Base-by-base conservation (phyloP, 2,888 invertebrate species). In the Amphipyra berbera region DNA sequence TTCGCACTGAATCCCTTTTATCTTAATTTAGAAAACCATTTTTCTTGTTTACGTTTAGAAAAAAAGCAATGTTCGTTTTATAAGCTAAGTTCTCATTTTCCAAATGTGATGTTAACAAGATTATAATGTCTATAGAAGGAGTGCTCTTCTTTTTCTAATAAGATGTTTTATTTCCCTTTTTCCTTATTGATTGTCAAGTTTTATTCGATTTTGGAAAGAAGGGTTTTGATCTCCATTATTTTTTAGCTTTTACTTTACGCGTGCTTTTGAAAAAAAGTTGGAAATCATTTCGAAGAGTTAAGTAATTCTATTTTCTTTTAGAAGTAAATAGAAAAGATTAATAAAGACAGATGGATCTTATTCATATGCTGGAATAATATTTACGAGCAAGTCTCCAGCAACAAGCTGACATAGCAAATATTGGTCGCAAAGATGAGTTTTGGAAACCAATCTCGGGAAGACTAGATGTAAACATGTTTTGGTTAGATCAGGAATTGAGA, bases 1-100 rank as follows among this genome's bases (percentile, higher is more conserved):
- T 82, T 80, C 76, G 73, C 75, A 75, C 77, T 60, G 78, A 75
- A 79, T 82, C 83, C 84, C 83, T 88, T 83, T 91, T 91, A 87
- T 92, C 89, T 91, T 90, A 88, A 89, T 91, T 92, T 89, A 76
- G 83, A 72, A 81, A 74, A 72, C 85, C 86, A 91, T 92, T 92
- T 88, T 82, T 91, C 89, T 87, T 90, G 83, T 91, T 91, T 90
- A 88, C 79, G 73, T 78, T 86, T 84, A 82, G 81, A 73, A 68
- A 73, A n/a, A 78, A 73, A 73, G 68, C 69, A 74, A 63, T 61
- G 60, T 65, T 56, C 55, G 44, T 73, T 79, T 82, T 73, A 74
- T 73, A 74, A 73, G 63, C 62, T 71, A 68, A 73, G 66, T 65
- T 79, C 73, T 81, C 76, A 76, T 79, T 81, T 81, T 65, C 70